Conservation (phyloP, 2,797 vertebrate species). For the Lepus oiostolus region DNA sequence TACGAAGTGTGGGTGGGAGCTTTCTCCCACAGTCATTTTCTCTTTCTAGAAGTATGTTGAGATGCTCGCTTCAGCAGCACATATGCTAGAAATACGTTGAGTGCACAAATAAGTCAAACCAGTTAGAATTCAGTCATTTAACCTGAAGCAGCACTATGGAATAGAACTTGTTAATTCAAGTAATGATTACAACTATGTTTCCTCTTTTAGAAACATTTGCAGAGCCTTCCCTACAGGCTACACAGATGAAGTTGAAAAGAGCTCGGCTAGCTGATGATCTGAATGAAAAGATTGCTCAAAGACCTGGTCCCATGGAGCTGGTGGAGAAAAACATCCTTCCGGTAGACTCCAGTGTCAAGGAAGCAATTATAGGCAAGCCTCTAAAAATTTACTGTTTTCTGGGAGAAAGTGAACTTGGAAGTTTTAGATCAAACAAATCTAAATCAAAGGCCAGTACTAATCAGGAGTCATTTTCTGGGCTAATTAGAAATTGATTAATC, state of each 20-base stretch:
- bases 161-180: neutral
- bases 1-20: neutral
- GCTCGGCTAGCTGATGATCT: constrained; percentile 96
- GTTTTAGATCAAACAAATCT: constrained; percentile 54
- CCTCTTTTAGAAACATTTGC: constrained; percentile 93
- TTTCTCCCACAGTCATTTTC: neutral
- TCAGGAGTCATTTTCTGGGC: constrained; percentile 14
- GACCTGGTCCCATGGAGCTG: constrained; percentile 97
- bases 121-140: constrained; percentile 50
- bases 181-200: constrained; percentile 57
- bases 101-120: constrained; percentile 28
- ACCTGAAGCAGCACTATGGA: constrained; percentile 35
- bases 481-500: constrained; percentile 22
- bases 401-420: constrained; percentile 3
- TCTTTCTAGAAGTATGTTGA: constrained; percentile 24
- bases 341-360: constrained; percentile 92
- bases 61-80: neutral
- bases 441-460: constrained; percentile 2
- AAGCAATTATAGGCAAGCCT: constrained; percentile 92
- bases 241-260: constrained; percentile 97
- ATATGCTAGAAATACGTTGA: neutral
- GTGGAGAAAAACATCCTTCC: constrained; percentile 98
- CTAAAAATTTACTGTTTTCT: neutral
- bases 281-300: constrained; percentile 96
- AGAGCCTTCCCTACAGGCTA: constrained; percentile 96